phyloP scores from a whole-genome alignment of 2,888 invertebrate species.

The Amphipyra berbera region DNA sequence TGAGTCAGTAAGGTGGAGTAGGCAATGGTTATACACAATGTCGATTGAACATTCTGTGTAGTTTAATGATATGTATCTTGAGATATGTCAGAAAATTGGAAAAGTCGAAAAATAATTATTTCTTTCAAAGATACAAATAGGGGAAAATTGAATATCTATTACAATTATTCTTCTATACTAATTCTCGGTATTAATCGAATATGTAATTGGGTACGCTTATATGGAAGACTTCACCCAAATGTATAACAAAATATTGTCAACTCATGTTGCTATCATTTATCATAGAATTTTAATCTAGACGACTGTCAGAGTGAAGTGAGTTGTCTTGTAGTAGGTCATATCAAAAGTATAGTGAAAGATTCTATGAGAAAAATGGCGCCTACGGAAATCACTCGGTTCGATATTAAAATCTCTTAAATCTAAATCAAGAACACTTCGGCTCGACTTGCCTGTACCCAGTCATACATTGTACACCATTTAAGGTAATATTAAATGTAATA shows the following conservation, averaged over 20 bases:
- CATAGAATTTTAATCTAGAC: conserved; percentile 33
- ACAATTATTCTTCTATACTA: conserved; percentile 7
- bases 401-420: conserved; percentile 57
- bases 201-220: conserved; percentile 23
- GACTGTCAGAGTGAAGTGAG: conserved; percentile 29
- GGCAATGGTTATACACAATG: conserved; percentile 17
- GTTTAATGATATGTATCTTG: conserved; percentile 70
- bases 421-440: conserved; percentile 67
- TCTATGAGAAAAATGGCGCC: conserved; percentile 57
- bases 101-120: conserved; percentile 34
- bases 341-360: conserved; percentile 51
- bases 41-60: conserved; percentile 32
- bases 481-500: conserved; percentile 59
- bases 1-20: conserved; percentile 11
- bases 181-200: conserved; percentile 26
- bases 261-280: conserved; percentile 34
- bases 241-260: conserved; percentile 41
- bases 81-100: conserved; percentile 68
- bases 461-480: conserved; percentile 62
- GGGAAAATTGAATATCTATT: conserved; percentile 15
- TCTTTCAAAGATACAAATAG: conserved; percentile 19
- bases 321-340: conserved; percentile 46
- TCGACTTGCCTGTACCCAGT: conserved; percentile 56
- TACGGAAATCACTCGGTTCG: conserved; percentile 57
- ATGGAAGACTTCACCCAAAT: conserved; percentile 54